Evolutionary conservation across 2,113 vertebrate genomes (phyloP).

Genomic region (Stegastes partitus): DNA sequence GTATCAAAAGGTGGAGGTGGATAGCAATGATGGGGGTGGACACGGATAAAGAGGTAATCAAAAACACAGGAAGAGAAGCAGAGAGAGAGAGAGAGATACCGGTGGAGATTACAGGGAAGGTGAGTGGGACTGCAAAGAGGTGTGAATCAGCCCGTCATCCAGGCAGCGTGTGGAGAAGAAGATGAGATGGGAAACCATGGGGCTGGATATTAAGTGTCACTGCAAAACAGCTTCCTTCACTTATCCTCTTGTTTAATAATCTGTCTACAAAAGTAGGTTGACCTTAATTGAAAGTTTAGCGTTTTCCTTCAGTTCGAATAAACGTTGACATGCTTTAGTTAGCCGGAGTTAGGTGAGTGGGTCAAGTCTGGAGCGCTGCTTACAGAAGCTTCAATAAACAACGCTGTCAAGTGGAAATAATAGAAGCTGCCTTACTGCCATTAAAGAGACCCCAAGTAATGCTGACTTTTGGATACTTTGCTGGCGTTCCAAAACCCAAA

Average conservation of each 20-base stretch:
- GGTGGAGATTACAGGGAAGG: slow-evolving; percentile 63
- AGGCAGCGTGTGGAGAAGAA: slow-evolving; percentile 57
- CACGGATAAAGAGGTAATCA: slow-evolving; percentile 55
- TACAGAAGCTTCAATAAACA: neutral
- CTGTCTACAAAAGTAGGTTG: slow-evolving; percentile 16
- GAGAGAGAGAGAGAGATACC: slow-evolving; percentile 45
- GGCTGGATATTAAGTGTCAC: slow-evolving; percentile 60
- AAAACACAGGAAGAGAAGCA: slow-evolving; percentile 39
- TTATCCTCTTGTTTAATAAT: slow-evolving; percentile 30
- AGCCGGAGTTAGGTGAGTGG: neutral
- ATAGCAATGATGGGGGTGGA: slow-evolving; percentile 33
- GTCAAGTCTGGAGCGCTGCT: neutral
- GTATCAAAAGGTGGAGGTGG: slow-evolving; percentile 36
- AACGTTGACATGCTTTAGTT: slow-evolving; percentile 9
- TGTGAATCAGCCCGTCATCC: slow-evolving; percentile 63
- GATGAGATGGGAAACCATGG: slow-evolving; percentile 59
- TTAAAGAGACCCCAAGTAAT: too few relatives aligned
- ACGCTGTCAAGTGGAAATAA: neutral
- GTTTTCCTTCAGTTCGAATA: slow-evolving; percentile 10
- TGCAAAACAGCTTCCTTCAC: slow-evolving; percentile 25
- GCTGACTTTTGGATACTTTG: too few relatives aligned
- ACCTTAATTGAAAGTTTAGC: slow-evolving; percentile 7
- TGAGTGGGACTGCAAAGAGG: slow-evolving; percentile 57
- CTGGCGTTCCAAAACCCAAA: too few relatives aligned
- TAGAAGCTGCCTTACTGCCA: neutral